Conservation (phyloP, 1,140 invertebrate species). For the Zophobas atratus region DNA sequence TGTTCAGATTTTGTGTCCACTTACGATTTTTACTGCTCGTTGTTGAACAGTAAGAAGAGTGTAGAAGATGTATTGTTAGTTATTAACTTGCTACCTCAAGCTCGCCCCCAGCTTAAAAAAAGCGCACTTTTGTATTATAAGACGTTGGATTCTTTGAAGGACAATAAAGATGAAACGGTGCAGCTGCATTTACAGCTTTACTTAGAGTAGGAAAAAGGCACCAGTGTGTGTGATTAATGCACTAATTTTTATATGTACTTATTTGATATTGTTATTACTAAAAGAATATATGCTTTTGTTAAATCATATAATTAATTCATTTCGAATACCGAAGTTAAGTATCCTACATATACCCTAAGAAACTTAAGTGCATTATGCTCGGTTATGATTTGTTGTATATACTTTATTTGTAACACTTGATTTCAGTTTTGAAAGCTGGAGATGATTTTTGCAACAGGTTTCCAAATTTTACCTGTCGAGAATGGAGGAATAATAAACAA, state of each 20-base stretch:
- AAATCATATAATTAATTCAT: too few species aligned
- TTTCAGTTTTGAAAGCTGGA: too few species aligned
- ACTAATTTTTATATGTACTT: too few species aligned
- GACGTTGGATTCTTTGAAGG: background rate
- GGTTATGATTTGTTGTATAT: too few species aligned
- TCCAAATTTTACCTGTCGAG: too few species aligned
- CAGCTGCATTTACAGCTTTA: background rate
- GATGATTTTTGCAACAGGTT: too few species aligned
- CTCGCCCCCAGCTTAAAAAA: background rate
- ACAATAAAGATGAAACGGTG: background rate
- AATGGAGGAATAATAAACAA: too few species aligned
- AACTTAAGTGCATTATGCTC: too few species aligned
- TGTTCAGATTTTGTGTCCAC: background rate
- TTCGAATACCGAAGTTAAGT: too few species aligned
- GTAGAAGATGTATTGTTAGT: background rate
- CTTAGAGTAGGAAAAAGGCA: background rate
- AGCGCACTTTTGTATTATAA: background rate
- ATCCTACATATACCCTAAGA: too few species aligned
- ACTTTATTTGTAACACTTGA: too few species aligned
- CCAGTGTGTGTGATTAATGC: too few species aligned
- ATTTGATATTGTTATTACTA: background rate
- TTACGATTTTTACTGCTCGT: background rate
- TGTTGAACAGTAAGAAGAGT: background rate
- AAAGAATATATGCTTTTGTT: background rate
- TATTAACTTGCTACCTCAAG: background rate